Base-by-base conservation (phyloP, 2,113 vertebrate genomes). In the Nycticryphes semicollaris region DNA sequence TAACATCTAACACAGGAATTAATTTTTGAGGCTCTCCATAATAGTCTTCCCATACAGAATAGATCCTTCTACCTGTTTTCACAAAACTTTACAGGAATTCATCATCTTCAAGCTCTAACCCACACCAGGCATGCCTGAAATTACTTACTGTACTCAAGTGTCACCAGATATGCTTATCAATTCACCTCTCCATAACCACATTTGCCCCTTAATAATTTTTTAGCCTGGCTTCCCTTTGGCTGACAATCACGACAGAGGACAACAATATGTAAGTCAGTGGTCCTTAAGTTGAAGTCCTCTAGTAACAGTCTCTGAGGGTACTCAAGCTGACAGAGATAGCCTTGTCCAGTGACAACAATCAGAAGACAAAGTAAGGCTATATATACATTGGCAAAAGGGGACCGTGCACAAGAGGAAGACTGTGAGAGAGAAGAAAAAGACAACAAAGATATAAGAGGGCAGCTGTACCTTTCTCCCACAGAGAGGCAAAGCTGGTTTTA, bases 401-500 rank as follows among this genome's bases (percentile, higher is more conserved):
- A 7, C n/a, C 17, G 28, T 0, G 17, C 33, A 27, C 10, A 23
- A 6, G 13, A 74, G 14, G 39, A 70, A 63, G n/a, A n/a, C 18
- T 11, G 45, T 1, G 41, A 70, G 24, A 53, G 37, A 39, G 21
- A 64, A 20, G 31, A 50, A 56, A 2, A 37, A 67, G 35, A 25
- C 10, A 30, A 16, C 0, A 1, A 16, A 56, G n/a, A 30, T 23
- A 12, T 17, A 22, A 4, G 8, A 53, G 14, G 12, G 27, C 5
- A 86, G 47, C 24, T 69, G 39, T 27, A 76, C 39, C 23, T 24
- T 78, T 43, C 35, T 72, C 31, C 17, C 28, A 50, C 8, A 8
- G 64, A 27, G 10, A 59, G 19, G 43, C 9, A 75, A 90, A 94
- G 45, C 20, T 74, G 3, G 30, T 83, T 47, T 50, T 13, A 57